Percentiles rank a stretch among this genome's conserved stretches.
Conservation (phyloP, 2,888 invertebrate species). For the Melipona bicolor region DNA sequence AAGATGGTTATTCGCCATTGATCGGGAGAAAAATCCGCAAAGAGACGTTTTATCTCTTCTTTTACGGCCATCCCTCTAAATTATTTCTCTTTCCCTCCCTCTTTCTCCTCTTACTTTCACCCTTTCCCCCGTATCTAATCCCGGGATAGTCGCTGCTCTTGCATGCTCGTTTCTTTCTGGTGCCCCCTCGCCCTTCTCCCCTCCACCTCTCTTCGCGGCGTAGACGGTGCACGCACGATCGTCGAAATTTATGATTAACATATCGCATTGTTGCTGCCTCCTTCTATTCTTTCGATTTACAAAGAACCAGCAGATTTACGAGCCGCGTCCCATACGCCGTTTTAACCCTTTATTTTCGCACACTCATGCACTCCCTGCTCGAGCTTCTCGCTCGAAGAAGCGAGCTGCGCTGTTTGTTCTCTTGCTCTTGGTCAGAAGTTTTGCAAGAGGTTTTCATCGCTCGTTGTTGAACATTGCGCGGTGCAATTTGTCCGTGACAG, state of each 20-base stretch:
- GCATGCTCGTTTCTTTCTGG: not conserved
- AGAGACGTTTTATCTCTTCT: constrained; percentile 3
- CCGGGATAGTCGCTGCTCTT: constrained; percentile 1
- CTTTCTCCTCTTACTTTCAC: not conserved
- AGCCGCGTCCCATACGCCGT: constrained; percentile 33
- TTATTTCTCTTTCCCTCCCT: not conserved
- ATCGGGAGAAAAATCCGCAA: constrained; percentile 1
- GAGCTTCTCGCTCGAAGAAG: too few relatives aligned
- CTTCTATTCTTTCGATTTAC: constrained; percentile 54
- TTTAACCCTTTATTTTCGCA: constrained; percentile 49
- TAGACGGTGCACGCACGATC: constrained; percentile 32
- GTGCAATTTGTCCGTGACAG: too few relatives aligned
- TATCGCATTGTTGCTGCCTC: constrained; percentile 60
- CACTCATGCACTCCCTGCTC: not conserved
- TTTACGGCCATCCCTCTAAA: not conserved
- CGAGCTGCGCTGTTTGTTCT: not conserved
- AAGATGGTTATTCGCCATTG: not conserved
- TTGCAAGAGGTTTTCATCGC: too few relatives aligned
- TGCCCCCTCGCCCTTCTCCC: constrained; percentile 24
- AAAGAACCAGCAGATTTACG: constrained; percentile 59
- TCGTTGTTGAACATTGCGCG: too few relatives aligned
- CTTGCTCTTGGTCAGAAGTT: not conserved
- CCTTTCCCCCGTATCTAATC: constrained; percentile 16
- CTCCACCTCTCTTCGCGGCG: constrained; percentile 26
- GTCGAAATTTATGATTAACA: constrained; percentile 66